Conservation (phyloP, 1,140 invertebrate species). For the Potamilus streckersoni region DNA sequence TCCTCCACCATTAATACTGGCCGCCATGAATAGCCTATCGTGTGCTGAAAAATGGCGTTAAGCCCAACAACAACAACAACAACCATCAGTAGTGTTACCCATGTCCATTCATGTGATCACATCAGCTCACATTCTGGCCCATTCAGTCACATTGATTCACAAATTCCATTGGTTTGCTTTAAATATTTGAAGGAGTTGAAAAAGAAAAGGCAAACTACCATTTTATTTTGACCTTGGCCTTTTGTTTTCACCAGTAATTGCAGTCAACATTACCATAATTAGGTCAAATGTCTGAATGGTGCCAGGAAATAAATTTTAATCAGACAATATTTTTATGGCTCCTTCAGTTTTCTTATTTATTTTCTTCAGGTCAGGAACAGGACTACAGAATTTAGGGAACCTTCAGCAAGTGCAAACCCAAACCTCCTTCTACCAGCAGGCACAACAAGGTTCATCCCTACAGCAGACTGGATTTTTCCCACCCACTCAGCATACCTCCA, state of each 20-base stretch:
- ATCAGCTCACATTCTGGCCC: no score
- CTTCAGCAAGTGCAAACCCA: constrained; percentile 39
- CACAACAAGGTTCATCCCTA: constrained; percentile 27
- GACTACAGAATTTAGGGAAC: constrained; percentile 8
- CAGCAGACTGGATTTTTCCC: constrained; percentile 59
- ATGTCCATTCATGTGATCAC: no score
- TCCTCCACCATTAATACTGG: no score
- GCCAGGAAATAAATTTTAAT: background rate
- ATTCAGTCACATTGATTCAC: no score
- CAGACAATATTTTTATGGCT: background rate
- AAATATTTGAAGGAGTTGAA: no score
- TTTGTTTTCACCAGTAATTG: constrained; percentile 1
- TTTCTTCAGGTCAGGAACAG: constrained; percentile 9
- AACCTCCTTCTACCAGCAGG: constrained; percentile 56
- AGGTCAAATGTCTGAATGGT: background rate
- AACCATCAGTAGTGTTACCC: no score
- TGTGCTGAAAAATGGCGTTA: no score
- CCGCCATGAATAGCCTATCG: no score
- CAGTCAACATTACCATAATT: background rate
- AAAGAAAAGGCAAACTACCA: no score
- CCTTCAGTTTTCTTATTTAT: background rate
- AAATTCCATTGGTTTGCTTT: no score
- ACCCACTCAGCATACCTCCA: constrained; percentile 45
- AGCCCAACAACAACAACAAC: no score
- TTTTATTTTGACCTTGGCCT: background rate